Percentiles rank a stretch among this genome's conserved stretches.
phyloP scores from a whole-genome alignment of 2,797 vertebrate species.

The Hippocampus kuda region DNA sequence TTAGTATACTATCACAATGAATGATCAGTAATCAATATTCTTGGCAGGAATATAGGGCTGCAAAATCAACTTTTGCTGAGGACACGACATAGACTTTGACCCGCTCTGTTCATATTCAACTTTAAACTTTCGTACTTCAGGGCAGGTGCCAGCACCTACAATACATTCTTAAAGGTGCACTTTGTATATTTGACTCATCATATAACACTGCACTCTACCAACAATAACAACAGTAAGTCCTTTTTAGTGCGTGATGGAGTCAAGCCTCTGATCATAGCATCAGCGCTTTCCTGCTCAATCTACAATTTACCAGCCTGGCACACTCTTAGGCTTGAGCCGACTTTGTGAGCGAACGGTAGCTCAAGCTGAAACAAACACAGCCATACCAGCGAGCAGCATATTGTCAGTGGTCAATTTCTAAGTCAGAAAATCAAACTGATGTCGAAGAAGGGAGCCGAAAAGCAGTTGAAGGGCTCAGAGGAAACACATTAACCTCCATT shows the following conservation, averaged over 20 bases:
- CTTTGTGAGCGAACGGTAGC: background rate
- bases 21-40: too few species aligned
- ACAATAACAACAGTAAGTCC: background rate
- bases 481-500: background rate
- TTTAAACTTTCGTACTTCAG: background rate
- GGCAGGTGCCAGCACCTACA: conserved; percentile 23
- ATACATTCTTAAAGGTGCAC: background rate
- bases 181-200: background rate
- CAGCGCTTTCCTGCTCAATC: background rate
- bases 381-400: background rate
- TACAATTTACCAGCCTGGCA: too few species aligned
- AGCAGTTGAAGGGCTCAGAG: background rate
- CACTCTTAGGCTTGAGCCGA: background rate
- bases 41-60: too few species aligned
- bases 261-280: background rate
- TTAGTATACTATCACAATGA: too few species aligned
- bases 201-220: background rate
- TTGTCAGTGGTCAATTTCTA: background rate
- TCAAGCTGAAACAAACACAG: background rate
- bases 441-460: background rate
- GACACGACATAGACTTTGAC: too few species aligned
- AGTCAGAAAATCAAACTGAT: background rate
- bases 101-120: background rate
- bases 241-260: background rate
- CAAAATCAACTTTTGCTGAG: too few species aligned